Evolutionary conservation across 30 jellyfish, hydroid and myxozoan species (phyloP).

Genomic region (Chironex yamaguchii): DNA sequence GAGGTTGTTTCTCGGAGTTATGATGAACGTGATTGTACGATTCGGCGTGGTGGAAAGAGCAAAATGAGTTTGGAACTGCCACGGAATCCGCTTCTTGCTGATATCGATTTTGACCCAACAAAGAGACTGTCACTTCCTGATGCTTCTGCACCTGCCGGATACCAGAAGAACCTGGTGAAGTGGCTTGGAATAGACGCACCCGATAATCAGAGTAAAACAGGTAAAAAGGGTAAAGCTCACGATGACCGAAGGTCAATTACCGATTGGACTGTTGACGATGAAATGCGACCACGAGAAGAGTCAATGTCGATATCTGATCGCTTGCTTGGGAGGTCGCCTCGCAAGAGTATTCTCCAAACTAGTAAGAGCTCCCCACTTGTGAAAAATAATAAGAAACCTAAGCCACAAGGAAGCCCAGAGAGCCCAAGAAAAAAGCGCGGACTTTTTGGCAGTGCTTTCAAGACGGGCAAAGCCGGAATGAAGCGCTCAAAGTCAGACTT

Average conservation of each 20-base stretch:
- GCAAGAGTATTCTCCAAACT: not conserved
- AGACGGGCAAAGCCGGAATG: slow-evolving; percentile 64
- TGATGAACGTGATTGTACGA: not conserved
- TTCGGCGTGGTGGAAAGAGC: not conserved
- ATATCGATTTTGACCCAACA: not conserved
- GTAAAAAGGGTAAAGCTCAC: slow-evolving; percentile 11
- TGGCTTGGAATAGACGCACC: slow-evolving; percentile 46
- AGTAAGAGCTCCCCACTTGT: not conserved
- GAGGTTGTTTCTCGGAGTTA: not conserved
- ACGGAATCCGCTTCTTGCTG: not conserved
- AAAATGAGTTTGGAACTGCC: not conserved
- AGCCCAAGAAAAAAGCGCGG: slow-evolving; percentile 63
- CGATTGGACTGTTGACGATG: not conserved
- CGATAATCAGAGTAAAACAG: not conserved
- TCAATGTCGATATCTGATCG: not conserved
- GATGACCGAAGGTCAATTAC: not conserved
- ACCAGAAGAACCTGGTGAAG: slow-evolving; percentile 42
- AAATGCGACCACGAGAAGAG: not conserved
- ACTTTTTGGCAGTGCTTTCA: slow-evolving; percentile 24
- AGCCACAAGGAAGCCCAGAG: slow-evolving; percentile 62
- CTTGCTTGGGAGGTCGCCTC: not conserved
- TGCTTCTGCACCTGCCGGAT: slow-evolving; percentile 15
- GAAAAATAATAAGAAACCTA: slow-evolving; percentile 17
- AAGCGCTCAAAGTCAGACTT: slow-evolving; percentile 73
- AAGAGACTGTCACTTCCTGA: slow-evolving; percentile 66